phyloP scores from a whole-genome alignment of 1,140 invertebrate species.

The Nilaparvata lugens region DNA sequence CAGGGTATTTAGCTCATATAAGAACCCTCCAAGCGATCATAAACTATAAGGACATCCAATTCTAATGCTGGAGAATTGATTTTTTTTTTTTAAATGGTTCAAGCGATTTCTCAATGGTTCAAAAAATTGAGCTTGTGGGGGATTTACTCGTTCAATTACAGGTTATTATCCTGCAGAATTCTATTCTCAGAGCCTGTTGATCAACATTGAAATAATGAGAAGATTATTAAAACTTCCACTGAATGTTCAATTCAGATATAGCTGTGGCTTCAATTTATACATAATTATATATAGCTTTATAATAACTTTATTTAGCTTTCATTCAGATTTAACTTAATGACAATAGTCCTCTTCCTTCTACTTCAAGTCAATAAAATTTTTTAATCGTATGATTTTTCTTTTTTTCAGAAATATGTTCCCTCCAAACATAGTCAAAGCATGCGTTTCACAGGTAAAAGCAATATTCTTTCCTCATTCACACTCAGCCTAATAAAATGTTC shows the following conservation, averaged over 20 bases:
- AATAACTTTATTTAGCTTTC: not conserved
- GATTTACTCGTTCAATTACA: too few species aligned
- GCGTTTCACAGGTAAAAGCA: constrained; percentile 52
- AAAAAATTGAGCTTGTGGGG: too few species aligned
- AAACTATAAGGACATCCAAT: too few species aligned
- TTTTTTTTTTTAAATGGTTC: too few species aligned
- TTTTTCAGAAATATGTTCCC: constrained; percentile 77
- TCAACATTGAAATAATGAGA: too few species aligned
- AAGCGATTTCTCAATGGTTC: too few species aligned
- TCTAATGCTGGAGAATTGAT: too few species aligned
- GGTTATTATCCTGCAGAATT: too few species aligned
- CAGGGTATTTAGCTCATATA: too few species aligned
- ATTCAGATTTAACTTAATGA: not conserved
- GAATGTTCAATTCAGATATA: not conserved
- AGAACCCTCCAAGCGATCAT: too few species aligned
- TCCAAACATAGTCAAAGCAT: constrained; percentile 79
- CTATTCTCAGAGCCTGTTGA: too few species aligned
- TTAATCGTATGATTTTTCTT: not conserved
- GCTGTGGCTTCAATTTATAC: not conserved
- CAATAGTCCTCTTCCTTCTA: not conserved
- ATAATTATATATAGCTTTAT: not conserved
- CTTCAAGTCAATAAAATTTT: not conserved
- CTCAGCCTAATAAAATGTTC: not conserved
- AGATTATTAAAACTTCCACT: too few species aligned
- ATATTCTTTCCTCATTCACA: not conserved